Percentiles rank a stretch among this genome's conserved stretches.
phyloP scores from a whole-genome alignment of 2,113 vertebrate genomes.

The Zosterops pallidus region DNA sequence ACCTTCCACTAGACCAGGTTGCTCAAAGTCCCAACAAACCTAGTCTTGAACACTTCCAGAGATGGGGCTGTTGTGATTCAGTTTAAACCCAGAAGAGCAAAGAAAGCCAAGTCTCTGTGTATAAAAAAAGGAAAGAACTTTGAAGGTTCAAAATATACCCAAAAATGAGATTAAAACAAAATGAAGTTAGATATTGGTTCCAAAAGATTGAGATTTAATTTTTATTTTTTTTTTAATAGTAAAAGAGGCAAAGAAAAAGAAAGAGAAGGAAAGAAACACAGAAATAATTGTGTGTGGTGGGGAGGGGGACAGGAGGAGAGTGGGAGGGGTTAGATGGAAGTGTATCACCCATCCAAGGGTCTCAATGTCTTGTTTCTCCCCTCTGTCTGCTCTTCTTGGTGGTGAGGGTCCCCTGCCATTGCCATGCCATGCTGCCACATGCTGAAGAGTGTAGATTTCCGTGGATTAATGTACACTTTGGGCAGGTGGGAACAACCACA shows the following conservation, averaged over 20 bases:
- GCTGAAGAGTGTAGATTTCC: fast-evolving
- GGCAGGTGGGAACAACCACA: neutral
- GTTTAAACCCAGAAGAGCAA: neutral
- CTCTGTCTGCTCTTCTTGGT: neutral
- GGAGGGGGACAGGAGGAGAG: fast-evolving
- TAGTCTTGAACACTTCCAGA: neutral
- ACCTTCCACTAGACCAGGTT: neutral
- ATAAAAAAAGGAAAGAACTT: neutral
- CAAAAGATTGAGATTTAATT: neutral
- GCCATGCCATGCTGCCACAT: fast-evolving
- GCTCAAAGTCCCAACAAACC: neutral
- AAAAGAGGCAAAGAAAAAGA: neutral
- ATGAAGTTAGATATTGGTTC: too few species aligned
- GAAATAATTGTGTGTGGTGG: fast-evolving
- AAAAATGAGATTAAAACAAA: neutral
- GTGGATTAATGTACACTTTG: too few species aligned
- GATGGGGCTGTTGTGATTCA: fast-evolving
- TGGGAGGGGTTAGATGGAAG: too few species aligned
- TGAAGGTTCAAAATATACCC: neutral
- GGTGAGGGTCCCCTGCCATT: fast-evolving
- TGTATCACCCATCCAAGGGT: neutral
- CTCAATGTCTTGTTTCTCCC: fast-evolving
- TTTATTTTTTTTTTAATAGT: neutral
- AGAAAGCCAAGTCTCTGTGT: neutral
- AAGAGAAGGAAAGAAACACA: neutral